phyloP scores from a whole-genome alignment of 2,113 vertebrate genomes.

The Ancistrus triradiatus region DNA sequence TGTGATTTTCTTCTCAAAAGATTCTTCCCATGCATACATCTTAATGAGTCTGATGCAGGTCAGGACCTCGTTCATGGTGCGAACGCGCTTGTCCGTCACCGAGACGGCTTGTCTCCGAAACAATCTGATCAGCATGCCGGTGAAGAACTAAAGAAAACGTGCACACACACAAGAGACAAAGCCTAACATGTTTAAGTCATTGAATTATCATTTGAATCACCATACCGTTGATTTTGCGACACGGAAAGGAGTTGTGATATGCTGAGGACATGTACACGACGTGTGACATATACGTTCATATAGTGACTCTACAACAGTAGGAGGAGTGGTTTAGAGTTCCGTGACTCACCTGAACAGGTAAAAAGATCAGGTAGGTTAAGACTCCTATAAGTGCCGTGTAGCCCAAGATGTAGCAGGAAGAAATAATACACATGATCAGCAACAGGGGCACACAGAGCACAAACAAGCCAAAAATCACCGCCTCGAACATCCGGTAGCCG shows the following conservation, averaged over 20 bases:
- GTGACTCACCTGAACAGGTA: constrained; percentile 69
- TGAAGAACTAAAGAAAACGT: constrained; percentile 57
- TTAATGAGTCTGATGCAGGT: constrained; percentile 79
- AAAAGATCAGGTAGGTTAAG: constrained; percentile 59
- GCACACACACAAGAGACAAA: constrained; percentile 5
- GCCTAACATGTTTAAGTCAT: too few relatives aligned
- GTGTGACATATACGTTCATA: too few relatives aligned
- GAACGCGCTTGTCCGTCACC: constrained; percentile 67
- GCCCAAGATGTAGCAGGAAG: constrained; percentile 69
- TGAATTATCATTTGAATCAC: too few relatives aligned
- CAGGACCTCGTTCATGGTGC: constrained; percentile 77
- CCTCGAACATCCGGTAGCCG: constrained; percentile 73
- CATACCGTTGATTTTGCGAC: too few relatives aligned
- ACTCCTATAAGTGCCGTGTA: constrained; percentile 70
- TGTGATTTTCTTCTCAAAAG: constrained; percentile 66
- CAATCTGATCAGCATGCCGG: constrained; percentile 62
- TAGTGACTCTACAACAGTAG: too few relatives aligned
- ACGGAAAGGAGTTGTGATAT: too few relatives aligned
- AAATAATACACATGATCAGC: constrained; percentile 57
- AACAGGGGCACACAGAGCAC: constrained; percentile 60
- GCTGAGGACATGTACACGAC: too few relatives aligned
- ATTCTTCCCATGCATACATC: constrained; percentile 78
- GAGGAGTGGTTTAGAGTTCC: not conserved
- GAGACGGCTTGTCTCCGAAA: constrained; percentile 62
- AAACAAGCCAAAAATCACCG: constrained; percentile 65